Evolutionary conservation across 2,888 invertebrate genomes (phyloP).

Genomic region (Latrodectus elegans): DNA sequence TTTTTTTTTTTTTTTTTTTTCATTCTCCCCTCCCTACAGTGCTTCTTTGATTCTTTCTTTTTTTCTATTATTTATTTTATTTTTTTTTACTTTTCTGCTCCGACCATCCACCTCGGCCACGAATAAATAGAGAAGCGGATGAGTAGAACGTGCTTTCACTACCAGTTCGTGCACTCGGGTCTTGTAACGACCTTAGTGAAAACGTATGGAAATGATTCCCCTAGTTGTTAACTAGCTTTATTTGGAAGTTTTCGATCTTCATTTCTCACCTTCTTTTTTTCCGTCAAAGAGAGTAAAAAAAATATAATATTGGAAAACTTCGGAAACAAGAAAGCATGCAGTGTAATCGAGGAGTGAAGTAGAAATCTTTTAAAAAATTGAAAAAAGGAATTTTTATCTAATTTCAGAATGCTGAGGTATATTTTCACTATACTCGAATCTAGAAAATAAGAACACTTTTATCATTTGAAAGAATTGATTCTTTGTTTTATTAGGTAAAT

Average conservation of each 20-base stretch:
- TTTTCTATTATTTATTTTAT: slow-evolving; percentile 7
- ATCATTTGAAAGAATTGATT: too few species aligned
- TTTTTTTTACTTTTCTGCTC: background rate
- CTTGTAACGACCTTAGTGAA: slow-evolving; percentile 26
- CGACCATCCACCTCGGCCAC: background rate
- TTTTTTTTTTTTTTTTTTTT: slow-evolving; percentile 28
- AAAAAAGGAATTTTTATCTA: too few species aligned
- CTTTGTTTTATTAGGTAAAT: too few species aligned
- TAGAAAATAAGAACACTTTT: too few species aligned
- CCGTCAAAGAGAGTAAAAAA: too few species aligned
- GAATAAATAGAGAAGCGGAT: slow-evolving; percentile 35
- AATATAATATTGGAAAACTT: too few species aligned
- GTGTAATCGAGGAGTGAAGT: too few species aligned
- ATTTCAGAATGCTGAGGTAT: too few species aligned
- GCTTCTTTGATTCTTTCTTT: slow-evolving; percentile 9
- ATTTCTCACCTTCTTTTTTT: background rate
- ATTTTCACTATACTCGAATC: too few species aligned
- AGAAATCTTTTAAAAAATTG: too few species aligned
- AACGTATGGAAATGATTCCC: slow-evolving; percentile 48
- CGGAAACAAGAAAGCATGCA: too few species aligned
- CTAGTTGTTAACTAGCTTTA: slow-evolving; percentile 45
- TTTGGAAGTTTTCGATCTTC: slow-evolving; percentile 21
- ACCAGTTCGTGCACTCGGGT: background rate
- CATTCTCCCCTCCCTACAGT: slow-evolving; percentile 27
- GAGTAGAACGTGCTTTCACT: slow-evolving; percentile 57